phyloP scores from a whole-genome alignment of 2,888 invertebrate genomes.

The Leucophenga maculata region DNA sequence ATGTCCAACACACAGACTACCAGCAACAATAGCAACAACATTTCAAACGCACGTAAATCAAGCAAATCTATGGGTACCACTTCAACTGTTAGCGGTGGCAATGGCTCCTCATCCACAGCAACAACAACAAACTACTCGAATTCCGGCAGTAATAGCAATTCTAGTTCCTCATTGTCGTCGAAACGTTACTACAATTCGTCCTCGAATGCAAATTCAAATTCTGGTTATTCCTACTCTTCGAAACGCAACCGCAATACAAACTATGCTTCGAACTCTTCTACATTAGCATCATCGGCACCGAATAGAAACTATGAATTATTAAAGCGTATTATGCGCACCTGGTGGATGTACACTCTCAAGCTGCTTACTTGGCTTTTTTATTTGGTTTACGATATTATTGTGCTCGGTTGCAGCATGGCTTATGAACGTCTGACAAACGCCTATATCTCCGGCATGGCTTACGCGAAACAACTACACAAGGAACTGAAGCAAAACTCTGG shows the following conservation, averaged over 20 bases:
- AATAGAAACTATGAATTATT: conserved; percentile 74
- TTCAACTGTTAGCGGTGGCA: conserved; percentile 13
- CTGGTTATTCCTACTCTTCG: conserved; percentile 63
- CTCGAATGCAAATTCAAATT: conserved; percentile 54
- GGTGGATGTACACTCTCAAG: conserved; percentile 76
- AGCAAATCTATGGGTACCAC: conserved; percentile 20
- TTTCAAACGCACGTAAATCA: conserved; percentile 27
- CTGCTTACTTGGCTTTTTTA: conserved; percentile 85
- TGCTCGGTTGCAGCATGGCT: conserved; percentile 77
- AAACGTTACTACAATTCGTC: conserved; percentile 51
- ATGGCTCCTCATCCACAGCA: conserved; percentile 30
- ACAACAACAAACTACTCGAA: conserved; percentile 49
- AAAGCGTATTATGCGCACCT: conserved; percentile 73
- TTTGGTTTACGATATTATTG: conserved; percentile 85
- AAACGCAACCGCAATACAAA: conserved; percentile 57
- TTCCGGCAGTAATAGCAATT: conserved; percentile 36
- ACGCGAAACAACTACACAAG: conserved; percentile 62
- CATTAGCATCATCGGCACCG: conserved; percentile 48
- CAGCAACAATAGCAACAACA: conserved; percentile 23
- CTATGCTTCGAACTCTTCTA: conserved; percentile 49
- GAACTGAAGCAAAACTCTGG: conserved; percentile 70
- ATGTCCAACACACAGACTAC: conserved; percentile 6
- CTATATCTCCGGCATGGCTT: conserved; percentile 57
- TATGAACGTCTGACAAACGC: conserved; percentile 65
- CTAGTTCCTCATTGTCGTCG: conserved; percentile 52